Evolutionary conservation across 2,113 vertebrate genomes (phyloP).

Genomic region (Anarrhichthys ocellatus): DNA sequence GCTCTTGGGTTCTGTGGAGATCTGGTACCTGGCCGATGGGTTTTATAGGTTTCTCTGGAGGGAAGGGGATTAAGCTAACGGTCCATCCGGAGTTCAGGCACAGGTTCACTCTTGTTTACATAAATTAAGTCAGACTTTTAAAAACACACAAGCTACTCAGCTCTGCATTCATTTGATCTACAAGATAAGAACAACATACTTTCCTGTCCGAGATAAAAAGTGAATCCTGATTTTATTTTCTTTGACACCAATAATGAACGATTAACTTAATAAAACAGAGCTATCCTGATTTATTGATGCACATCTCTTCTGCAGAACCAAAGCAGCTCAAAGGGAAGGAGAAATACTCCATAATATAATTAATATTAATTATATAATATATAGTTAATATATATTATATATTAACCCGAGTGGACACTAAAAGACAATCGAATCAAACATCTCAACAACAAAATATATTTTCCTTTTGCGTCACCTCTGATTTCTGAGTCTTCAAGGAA

Average conservation of each 20-base stretch:
- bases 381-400: no score
- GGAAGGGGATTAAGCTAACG: slow-evolving; percentile 31
- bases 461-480: neutral
- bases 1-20: slow-evolving; percentile 4
- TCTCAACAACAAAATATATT: neutral
- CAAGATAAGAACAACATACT: neutral
- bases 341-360: neutral
- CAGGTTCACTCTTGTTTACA: slow-evolving; percentile 35
- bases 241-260: neutral
- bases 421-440: neutral
- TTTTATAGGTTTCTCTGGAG: slow-evolving; percentile 42
- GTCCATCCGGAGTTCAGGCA: slow-evolving; percentile 28
- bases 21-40: slow-evolving; percentile 40
- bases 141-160: slow-evolving; percentile 35
- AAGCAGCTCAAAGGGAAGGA: no score
- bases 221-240: neutral
- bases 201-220: neutral
- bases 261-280: neutral
- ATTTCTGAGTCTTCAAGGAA: slow-evolving; percentile 17
- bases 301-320: slow-evolving; percentile 5
- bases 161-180: slow-evolving; percentile 7
- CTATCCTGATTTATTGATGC: neutral
- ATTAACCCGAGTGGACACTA: no score
- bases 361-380: no score
- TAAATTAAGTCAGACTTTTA: slow-evolving; percentile 50